Percentiles rank a stretch among this genome's conserved stretches.
These are phyloP conservation scores for Galerucella nymphaeae DNA, from an alignment of 2,888 invertebrate genomes.

Conservation along the genomic window DNA sequence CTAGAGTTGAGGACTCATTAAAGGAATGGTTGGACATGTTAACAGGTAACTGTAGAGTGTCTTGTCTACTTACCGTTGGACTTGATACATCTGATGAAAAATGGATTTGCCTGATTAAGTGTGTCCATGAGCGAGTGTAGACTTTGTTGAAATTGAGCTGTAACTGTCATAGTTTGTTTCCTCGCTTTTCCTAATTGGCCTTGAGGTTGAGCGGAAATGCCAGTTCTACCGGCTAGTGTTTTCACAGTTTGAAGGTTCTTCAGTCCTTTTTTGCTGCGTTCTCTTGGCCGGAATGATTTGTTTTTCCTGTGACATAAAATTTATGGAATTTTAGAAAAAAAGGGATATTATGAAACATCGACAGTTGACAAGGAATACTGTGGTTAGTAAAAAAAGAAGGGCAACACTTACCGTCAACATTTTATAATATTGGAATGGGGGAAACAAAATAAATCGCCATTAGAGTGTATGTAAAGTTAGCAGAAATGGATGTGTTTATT, in stretches of 20 bases:
- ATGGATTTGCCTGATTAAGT: constrained; percentile 87
- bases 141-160: constrained; percentile 95
- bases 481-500: too few relatives aligned
- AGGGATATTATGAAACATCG: too few relatives aligned
- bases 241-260: constrained; percentile 93
- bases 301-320: constrained; percentile 78
- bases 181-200: constrained; percentile 72
- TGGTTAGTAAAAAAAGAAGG: too few relatives aligned
- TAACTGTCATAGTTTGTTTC: constrained; percentile 91
- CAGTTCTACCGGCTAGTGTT: constrained; percentile 83
- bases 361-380: too few relatives aligned
- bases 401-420: too few relatives aligned
- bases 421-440: too few relatives aligned
- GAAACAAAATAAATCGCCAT: too few relatives aligned
- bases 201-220: constrained; percentile 69
- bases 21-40: too few relatives aligned
- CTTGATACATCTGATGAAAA: constrained; percentile 93
- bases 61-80: constrained; percentile 77
- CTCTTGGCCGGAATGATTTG: constrained; percentile 90
- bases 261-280: constrained; percentile 86
- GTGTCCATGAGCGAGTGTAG: constrained; percentile 93
- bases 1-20: too few relatives aligned
- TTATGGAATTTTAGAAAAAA: not conserved
- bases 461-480: too few relatives aligned
- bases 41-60: too few relatives aligned